Evolutionary conservation across 2,113 vertebrate genomes (phyloP).

Genomic region (Myodes glareolus): DNA sequence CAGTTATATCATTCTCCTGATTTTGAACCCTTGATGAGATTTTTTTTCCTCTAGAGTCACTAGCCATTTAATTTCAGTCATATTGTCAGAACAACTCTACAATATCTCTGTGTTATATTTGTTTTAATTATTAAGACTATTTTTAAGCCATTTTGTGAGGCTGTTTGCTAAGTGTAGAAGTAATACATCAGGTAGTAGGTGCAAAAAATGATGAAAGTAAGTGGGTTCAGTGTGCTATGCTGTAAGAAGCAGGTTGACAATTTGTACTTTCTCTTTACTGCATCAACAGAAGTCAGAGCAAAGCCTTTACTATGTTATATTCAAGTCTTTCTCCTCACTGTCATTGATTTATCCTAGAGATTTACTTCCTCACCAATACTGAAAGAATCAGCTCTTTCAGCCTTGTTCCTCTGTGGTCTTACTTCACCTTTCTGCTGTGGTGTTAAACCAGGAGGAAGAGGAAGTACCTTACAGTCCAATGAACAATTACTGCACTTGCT

Average conservation of each 20-base stretch:
- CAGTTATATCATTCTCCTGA: background rate
- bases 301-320: background rate
- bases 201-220: background rate
- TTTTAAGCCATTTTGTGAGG: background rate
- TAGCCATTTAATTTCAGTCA: too few species aligned
- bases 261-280: background rate
- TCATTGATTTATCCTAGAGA: background rate
- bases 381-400: background rate
- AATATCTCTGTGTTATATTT: background rate
- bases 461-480: background rate
- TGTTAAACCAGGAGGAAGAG: background rate
- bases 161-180: background rate
- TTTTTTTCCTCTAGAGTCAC: too few species aligned
- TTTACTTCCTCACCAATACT: background rate
- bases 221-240: background rate
- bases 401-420: too few species aligned
- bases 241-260: background rate
- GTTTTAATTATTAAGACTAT: background rate
- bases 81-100: too few species aligned
- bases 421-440: background rate
- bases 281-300: background rate
- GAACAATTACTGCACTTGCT: background rate
- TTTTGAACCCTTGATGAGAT: background rate
- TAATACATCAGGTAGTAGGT: background rate
- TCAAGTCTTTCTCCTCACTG: background rate